These are phyloP conservation scores for Rhingia rostrata DNA, from an alignment of 2,888 invertebrate genomes.

Conservation along the genomic window DNA sequence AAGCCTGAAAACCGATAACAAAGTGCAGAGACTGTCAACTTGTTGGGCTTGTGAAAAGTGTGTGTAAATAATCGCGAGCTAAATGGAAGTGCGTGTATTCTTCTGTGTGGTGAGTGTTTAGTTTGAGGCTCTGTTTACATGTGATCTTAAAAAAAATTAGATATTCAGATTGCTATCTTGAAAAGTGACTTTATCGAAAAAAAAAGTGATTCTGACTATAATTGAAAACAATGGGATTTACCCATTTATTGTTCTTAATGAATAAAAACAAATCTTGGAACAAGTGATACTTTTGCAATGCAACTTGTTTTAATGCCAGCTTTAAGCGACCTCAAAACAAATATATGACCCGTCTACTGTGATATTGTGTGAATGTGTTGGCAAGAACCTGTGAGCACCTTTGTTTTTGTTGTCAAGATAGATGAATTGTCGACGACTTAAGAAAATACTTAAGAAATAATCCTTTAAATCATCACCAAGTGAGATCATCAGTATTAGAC, in stretches of 20 bases:
- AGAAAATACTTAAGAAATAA: background rate
- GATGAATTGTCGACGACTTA: background rate
- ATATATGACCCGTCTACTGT: no score
- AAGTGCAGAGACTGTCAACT: background rate
- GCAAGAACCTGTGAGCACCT: no score
- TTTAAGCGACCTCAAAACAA: no score
- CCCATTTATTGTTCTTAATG: no score
- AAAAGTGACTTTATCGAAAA: background rate
- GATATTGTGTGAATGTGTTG: no score
- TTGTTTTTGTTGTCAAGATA: no score
- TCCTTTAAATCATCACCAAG: background rate
- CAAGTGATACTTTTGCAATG: no score
- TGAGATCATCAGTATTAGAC: conserved; percentile 35
- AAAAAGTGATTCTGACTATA: no score
- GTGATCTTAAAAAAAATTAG: background rate
- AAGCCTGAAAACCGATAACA: background rate
- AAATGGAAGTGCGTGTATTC: conserved; percentile 35
- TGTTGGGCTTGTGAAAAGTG: background rate
- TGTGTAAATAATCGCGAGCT: background rate
- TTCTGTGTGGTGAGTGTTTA: conserved; percentile 45
- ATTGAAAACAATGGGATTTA: no score
- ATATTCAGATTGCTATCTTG: background rate
- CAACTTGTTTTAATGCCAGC: no score
- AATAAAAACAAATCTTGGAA: no score
- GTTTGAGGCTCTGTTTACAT: background rate